Evolutionary conservation across 2,888 invertebrate species (phyloP), one percentile per base, ranked within the genome.

Genomic region (Petrolisthes manimaculis): DNA sequence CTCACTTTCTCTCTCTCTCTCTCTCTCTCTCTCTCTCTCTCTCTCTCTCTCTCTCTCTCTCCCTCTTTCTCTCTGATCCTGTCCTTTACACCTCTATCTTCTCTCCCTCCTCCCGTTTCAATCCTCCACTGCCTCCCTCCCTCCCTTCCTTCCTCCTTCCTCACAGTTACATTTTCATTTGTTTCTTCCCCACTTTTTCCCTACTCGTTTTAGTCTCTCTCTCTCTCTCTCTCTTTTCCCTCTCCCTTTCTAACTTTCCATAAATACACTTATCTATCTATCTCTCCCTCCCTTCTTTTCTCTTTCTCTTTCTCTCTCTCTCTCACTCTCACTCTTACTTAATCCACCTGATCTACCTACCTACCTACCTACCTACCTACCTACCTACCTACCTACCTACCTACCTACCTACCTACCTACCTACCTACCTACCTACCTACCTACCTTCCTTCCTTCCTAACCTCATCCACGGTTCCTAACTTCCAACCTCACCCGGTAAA

Each of bases 291-390:
- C n/a, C 4, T n/a, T 4, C 24, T 21, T 53, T 53, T 78, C 78
- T 37, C 78, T 78, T 53, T 53, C 78, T 78, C 4, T 78, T n/a
- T 53, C 78, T 53, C 78, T 53, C 24, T 78, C 54, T 54, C 78
- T 78, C 54, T 53, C 51, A 54, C 54, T 54, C 78, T 53, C 78
- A 21, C 78, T 54, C 78, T 54, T 8, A 53, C 78, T 78, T 54
- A 53, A 51, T 54, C 54, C 54, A 51, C 54, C 75, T 75, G 12
- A 51, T 51, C 51, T 18, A 51, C 75, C 51, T 14, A 14, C 74
- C 21, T 37, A 74, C 1, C 18, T 18, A 1, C 18, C 67, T 14
- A 1, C 74, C 74, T 24, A 2, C 21, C 74, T 21, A 74, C 74
- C 21, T 37, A 74, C 1, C 18, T 18, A 1, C 18, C 67, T 14